Evolutionary conservation across 1,140 invertebrate genomes (phyloP), one percentile per base, ranked within the genome.

Genomic region (Littorina saxatilis): DNA sequence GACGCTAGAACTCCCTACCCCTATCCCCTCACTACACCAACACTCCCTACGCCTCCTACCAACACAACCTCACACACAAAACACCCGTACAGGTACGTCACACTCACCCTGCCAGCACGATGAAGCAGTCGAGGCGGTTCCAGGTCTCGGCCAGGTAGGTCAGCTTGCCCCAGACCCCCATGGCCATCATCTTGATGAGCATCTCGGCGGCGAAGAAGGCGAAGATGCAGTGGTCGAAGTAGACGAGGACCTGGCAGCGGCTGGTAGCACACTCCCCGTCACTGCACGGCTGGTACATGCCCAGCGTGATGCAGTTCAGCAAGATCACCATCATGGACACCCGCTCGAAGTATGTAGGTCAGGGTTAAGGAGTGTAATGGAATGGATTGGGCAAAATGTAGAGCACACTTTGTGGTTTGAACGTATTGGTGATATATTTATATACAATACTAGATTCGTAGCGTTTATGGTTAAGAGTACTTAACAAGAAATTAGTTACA

Each of bases 101-200:
- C 17, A 91, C 95, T 95, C 93, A 98, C 97, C 99, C 99, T 78
- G 98, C 97, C 81, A 97, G 88, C 2, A 99, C 98, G 89, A 99
- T 99, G 94, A 99, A 99, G 93, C 97, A 98, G 92, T 99, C 99
- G 81, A 99, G 94, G 89, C 98, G 95, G 93, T 99, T 99, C 98
- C 93, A 99, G 0, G 98, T 97, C 91, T 99, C 99, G 0, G 97
- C 97, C 84, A 99, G 94, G 92, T 99, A 99, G 0, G 98, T 97
- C 40, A 96, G 96, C 91, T 96, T 96, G 29, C 98, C 98, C 86
- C 96, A 96, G 70, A 99, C 95, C n/a, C 98, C 99, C 98, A 99
- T 99, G 23, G 98, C 99, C 29, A 98, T 95, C 95, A 99, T 98
- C 94, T 99, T 99, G 91, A 99, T 97, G 75, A 96, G 94, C 99